phyloP scores from a whole-genome alignment of 2,888 invertebrate genomes.

The Chelonus formosanus region DNA sequence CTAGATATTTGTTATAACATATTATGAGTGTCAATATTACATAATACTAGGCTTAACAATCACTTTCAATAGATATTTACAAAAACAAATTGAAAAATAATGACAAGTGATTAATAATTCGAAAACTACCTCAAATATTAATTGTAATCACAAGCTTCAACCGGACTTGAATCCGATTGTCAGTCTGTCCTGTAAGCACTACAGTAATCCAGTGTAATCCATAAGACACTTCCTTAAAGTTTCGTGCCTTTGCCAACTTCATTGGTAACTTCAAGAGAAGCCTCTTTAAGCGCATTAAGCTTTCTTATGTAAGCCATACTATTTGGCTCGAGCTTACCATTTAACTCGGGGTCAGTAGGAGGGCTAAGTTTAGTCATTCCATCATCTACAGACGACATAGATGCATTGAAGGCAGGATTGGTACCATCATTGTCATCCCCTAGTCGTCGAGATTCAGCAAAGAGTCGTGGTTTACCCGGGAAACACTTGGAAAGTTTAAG shows the following conservation, averaged over 20 bases:
- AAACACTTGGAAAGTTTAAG: conserved; percentile 69
- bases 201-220: not conserved
- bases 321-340: conserved; percentile 52
- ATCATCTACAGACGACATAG: conserved; percentile 50
- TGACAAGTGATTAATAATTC: no score
- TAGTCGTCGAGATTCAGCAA: conserved; percentile 54
- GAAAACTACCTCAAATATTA: not conserved
- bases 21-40: no score
- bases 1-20: no score
- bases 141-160: not conserved
- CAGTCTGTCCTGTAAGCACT: conserved; percentile 11
- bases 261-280: conserved; percentile 59
- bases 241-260: conserved; percentile 61
- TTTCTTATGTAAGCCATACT: conserved; percentile 52
- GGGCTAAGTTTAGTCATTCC: conserved; percentile 46
- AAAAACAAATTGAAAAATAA: no score
- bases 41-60: no score
- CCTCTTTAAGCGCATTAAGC: conserved; percentile 57
- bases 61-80: no score
- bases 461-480: conserved; percentile 71
- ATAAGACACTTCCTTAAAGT: conserved; percentile 45
- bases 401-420: conserved; percentile 46
- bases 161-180: conserved; percentile 9
- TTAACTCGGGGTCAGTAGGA: conserved; percentile 42
- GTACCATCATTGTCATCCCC: conserved; percentile 46